Percentiles rank a stretch among this genome's conserved stretches.
Conservation (phyloP, 2,888 invertebrate species). For the Troilus luridus region DNA sequence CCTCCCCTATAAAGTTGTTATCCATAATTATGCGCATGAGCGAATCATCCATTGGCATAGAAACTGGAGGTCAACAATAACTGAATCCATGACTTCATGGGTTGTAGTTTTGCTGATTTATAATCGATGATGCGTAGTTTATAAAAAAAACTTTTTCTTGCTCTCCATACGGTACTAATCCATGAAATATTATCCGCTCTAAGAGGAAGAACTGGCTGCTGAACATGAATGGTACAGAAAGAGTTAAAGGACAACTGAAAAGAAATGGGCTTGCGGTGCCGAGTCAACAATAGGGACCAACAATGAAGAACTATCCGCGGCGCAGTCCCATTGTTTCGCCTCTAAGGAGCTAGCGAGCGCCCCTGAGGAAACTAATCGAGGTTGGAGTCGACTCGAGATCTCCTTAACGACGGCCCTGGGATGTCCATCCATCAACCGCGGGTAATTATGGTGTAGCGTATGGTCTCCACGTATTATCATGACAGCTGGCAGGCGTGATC, state of each 20-base stretch:
- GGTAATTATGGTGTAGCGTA: neutral
- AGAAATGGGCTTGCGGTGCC: neutral
- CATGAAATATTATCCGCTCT: neutral
- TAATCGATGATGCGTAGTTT: too few species aligned
- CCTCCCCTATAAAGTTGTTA: too few species aligned
- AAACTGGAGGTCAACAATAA: too few species aligned
- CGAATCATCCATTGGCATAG: too few species aligned
- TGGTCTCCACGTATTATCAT: neutral
- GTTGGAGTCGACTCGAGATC: neutral
- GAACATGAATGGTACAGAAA: neutral
- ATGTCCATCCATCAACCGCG: slow-evolving; percentile 2
- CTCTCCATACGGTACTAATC: neutral
- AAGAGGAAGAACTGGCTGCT: neutral
- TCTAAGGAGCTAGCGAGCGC: neutral
- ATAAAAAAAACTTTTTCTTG: neutral
- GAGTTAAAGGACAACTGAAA: neutral
- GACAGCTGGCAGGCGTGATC: neutral
- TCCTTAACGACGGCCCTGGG: neutral
- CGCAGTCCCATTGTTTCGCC: neutral
- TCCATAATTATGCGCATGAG: too few species aligned
- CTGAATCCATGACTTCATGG: too few species aligned
- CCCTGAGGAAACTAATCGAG: neutral
- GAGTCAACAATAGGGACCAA: neutral
- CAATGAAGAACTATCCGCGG: neutral
- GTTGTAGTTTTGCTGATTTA: too few species aligned